Conservation (phyloP, 2,113 vertebrate genomes). For the Microcebus jonahi region DNA sequence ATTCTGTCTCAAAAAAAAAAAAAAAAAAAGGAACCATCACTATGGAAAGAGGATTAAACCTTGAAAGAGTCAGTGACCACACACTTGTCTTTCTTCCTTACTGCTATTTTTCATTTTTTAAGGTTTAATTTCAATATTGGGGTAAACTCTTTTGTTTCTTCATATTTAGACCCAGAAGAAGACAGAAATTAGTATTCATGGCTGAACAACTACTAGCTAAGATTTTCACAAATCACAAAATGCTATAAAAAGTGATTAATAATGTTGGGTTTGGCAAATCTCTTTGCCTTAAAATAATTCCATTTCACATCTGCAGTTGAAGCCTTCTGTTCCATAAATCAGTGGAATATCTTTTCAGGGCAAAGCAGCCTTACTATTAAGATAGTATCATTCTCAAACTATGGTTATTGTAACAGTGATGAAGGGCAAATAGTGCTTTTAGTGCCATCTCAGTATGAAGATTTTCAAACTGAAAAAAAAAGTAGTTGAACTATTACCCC, state of each 20-base stretch:
- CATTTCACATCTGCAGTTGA: neutral
- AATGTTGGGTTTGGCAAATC: neutral
- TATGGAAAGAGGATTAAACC: constrained; percentile 22
- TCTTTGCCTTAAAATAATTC: constrained; percentile 45
- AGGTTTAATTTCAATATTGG: constrained; percentile 46
- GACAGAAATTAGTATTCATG: constrained; percentile 1
- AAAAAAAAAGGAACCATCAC: neutral
- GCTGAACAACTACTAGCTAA: neutral
- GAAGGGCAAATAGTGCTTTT: neutral
- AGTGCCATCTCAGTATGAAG: neutral
- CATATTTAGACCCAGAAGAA: neutral
- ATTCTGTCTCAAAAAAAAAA: too few relatives aligned
- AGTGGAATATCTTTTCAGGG: neutral
- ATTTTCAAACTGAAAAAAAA: neutral
- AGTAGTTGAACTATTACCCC: neutral
- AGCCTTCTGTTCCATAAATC: neutral
- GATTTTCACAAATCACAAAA: neutral
- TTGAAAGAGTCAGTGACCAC: neutral
- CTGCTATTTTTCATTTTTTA: neutral
- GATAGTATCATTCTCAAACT: neutral
- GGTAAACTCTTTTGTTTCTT: constrained; percentile 28
- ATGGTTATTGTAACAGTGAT: neutral
- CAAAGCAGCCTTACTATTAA: neutral
- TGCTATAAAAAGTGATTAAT: constrained; percentile 34
- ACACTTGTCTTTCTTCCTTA: constrained; percentile 25